Percentiles rank a stretch among this genome's conserved stretches.
Conservation (phyloP, 2,888 invertebrate genomes). For the Diaphora mendica region DNA sequence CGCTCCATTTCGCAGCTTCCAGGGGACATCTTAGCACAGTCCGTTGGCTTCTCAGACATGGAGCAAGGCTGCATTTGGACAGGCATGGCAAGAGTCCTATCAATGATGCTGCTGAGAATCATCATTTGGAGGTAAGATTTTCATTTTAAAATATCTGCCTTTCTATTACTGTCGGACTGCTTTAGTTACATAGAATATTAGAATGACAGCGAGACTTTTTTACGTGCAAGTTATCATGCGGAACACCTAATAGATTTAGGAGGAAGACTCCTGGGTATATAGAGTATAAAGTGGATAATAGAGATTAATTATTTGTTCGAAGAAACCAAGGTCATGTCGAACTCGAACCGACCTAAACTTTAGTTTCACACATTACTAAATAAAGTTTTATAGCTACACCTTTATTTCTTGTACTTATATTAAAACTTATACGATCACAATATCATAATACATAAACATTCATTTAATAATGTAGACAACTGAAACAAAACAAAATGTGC, state of each 20-base stretch:
- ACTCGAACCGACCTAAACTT: too few relatives aligned
- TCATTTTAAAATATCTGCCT: too few relatives aligned
- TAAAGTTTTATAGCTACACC: too few relatives aligned
- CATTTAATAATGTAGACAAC: background rate
- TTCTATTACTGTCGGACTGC: too few relatives aligned
- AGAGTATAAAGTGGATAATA: too few relatives aligned
- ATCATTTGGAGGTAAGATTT: conserved; percentile 92
- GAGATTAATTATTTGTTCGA: too few relatives aligned
- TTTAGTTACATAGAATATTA: background rate
- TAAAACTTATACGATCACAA: too few relatives aligned
- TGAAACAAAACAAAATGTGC: background rate
- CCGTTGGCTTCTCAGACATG: conserved; percentile 94
- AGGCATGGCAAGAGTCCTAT: conserved; percentile 96
- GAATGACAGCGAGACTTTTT: background rate
- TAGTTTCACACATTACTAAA: too few relatives aligned
- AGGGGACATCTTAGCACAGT: conserved; percentile 93
- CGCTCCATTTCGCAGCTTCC: conserved; percentile 95
- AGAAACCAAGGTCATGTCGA: background rate
- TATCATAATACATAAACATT: background rate
- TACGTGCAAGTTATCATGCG: background rate
- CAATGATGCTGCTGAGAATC: conserved; percentile 96
- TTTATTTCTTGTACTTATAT: too few relatives aligned
- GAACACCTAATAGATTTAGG: background rate
- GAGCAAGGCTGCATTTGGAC: conserved; percentile 93
- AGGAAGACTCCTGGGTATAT: background rate